phyloP scores from a whole-genome alignment of 2,888 invertebrate genomes.

The Epistrophe eligans region DNA sequence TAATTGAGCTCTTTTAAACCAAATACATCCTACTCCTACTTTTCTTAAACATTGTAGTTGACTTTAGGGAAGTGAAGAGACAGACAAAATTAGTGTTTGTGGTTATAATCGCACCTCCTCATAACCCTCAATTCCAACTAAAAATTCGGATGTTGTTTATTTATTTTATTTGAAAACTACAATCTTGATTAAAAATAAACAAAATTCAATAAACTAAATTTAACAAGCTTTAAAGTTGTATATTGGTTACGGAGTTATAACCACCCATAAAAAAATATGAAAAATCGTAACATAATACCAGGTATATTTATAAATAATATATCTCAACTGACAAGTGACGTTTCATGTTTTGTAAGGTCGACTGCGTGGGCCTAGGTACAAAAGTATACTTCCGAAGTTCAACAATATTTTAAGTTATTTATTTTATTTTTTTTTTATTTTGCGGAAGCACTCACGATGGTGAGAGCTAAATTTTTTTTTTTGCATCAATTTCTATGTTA shows the following conservation, averaged over 20 bases:
- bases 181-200: neutral
- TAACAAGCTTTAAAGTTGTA: slow-evolving; percentile 16
- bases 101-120: no score
- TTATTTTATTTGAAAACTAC: neutral
- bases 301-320: neutral
- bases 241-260: slow-evolving; percentile 54
- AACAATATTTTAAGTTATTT: slow-evolving; percentile 59
- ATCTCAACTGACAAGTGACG: slow-evolving; percentile 36
- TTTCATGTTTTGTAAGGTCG: slow-evolving; percentile 51
- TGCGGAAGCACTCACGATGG: slow-evolving; percentile 58
- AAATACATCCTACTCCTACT: no score
- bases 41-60: no score
- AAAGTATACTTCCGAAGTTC: slow-evolving; percentile 64
- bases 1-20: no score
- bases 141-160: neutral
- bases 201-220: slow-evolving; percentile 11
- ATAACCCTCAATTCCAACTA: neutral
- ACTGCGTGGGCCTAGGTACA: slow-evolving; percentile 8
- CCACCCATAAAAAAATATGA: slow-evolving; percentile 36
- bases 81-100: no score
- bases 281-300: neutral
- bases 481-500: slow-evolving; percentile 63
- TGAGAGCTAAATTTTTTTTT: slow-evolving; percentile 42
- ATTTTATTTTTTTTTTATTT: slow-evolving; percentile 39
- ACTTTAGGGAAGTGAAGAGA: no score